Evolutionary conservation across 2,888 invertebrate genomes (phyloP).

Genomic region (Brassicogethes aeneus): DNA sequence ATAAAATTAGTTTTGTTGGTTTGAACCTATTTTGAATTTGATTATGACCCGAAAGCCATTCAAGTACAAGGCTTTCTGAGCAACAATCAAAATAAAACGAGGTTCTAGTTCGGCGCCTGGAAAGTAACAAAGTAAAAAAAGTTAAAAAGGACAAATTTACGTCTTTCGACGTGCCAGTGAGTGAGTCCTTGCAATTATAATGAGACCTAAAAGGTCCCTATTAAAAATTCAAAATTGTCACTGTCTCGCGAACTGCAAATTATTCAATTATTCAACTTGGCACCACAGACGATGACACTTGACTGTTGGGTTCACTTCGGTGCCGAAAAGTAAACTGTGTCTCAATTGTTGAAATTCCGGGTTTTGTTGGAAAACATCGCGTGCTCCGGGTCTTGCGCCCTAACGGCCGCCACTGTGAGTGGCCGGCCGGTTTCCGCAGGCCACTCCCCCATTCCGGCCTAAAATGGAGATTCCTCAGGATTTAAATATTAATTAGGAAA

Average conservation of each 20-base stretch:
- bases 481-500: conserved; percentile 32
- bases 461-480: conserved; percentile 29
- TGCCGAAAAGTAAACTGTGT: neutral
- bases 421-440: conserved; percentile 5
- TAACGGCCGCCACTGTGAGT: conserved; percentile 10
- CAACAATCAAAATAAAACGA: conserved; percentile 44
- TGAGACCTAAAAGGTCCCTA: too few species aligned
- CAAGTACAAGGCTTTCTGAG: conserved; percentile 42
- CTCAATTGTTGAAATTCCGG: neutral
- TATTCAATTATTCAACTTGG: too few species aligned
- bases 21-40: conserved; percentile 34
- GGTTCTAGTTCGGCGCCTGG: too few species aligned
- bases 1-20: too few species aligned
- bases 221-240: too few species aligned
- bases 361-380: conserved; percentile 6
- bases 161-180: conserved; percentile 1
- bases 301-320: neutral
- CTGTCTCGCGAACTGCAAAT: too few species aligned
- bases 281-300: neutral
- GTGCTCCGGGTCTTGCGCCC: conserved; percentile 1
- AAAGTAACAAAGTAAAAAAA: neutral
- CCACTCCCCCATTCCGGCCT: conserved; percentile 5
- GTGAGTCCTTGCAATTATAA: neutral
- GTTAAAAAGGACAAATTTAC: neutral
- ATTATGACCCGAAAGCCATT: conserved; percentile 42